Evolutionary conservation across 2,888 invertebrate genomes (phyloP).

Genomic region (Dryobota labecula): DNA sequence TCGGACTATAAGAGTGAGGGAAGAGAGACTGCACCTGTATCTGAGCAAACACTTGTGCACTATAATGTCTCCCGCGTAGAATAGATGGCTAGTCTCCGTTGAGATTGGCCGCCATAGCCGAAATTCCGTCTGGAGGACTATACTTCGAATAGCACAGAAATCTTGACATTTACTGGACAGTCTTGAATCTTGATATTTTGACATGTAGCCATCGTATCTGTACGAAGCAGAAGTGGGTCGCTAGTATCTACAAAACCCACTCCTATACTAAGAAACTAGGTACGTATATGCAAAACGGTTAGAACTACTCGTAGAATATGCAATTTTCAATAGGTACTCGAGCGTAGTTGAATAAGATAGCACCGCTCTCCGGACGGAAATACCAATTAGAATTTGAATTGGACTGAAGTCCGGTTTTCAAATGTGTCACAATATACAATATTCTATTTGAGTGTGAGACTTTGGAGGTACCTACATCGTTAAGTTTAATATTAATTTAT

Average conservation of each 20-base stretch:
- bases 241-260: not conserved
- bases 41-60: too few species aligned
- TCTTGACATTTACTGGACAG: too few species aligned
- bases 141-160: too few species aligned
- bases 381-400: constrained; percentile 56
- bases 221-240: too few species aligned
- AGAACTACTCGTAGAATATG: constrained; percentile 29
- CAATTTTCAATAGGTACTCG: constrained; percentile 43
- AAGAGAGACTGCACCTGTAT: too few species aligned
- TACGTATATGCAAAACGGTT: constrained; percentile 16
- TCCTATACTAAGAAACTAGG: not conserved
- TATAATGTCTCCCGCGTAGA: too few species aligned
- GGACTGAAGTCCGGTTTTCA: constrained; percentile 26
- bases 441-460: constrained; percentile 3
- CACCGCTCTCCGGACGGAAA: constrained; percentile 32
- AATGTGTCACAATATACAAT: constrained; percentile 24
- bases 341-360: constrained; percentile 44
- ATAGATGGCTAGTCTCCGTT: too few species aligned
- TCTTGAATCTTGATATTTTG: too few species aligned
- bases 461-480: not conserved
- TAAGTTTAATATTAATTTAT: not conserved
- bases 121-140: too few species aligned
- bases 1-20: too few species aligned
- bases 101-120: too few species aligned
- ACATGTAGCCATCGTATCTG: too few species aligned